These are phyloP conservation scores for Scatophagus argus DNA, from an alignment of 2,113 vertebrate genomes.

Conservation along the genomic window DNA sequence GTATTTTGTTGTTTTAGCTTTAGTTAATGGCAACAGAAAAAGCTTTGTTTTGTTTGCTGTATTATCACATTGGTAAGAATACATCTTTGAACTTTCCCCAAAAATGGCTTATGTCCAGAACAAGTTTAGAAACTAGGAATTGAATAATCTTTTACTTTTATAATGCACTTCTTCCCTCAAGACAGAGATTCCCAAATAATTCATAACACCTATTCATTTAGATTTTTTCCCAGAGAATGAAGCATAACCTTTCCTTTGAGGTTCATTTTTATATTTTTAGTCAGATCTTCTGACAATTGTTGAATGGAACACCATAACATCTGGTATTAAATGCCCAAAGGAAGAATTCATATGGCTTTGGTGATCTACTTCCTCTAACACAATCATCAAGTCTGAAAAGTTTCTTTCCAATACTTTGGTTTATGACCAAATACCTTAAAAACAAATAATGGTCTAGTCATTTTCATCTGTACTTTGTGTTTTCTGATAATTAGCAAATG, in stretches of 20 bases:
- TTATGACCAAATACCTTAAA: background rate
- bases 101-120: background rate
- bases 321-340: too few relatives aligned
- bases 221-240: background rate
- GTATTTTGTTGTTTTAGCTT: background rate
- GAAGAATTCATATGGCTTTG: too few relatives aligned
- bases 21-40: background rate
- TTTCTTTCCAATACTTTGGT: background rate
- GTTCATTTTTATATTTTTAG: background rate
- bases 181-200: background rate
- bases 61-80: background rate
- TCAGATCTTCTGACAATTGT: background rate
- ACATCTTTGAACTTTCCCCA: background rate
- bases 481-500: too few relatives aligned
- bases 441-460: background rate
- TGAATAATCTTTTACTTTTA: background rate
- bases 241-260: background rate
- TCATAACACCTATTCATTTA: background rate
- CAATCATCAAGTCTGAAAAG: background rate
- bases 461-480: background rate
- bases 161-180: background rate
- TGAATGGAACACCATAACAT: background rate
- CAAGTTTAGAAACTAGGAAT: background rate
- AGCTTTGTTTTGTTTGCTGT: background rate
- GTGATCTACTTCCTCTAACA: too few relatives aligned